Percentiles rank a stretch among this genome's conserved stretches.
Conservation (phyloP, 2,888 invertebrate genomes). For the Agrotis ipsilon region DNA sequence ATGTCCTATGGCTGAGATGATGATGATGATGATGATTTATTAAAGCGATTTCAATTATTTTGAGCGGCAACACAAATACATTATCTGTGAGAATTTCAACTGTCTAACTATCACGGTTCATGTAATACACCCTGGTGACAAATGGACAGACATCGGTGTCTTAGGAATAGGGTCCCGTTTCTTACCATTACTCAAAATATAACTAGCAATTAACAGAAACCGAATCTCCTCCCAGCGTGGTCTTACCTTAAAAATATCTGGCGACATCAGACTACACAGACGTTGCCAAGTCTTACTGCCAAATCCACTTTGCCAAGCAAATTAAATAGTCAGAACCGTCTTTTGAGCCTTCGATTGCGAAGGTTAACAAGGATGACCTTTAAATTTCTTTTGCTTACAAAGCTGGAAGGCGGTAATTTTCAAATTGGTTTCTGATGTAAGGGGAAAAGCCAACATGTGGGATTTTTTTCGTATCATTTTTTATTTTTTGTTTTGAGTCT, state of each 20-base stretch:
- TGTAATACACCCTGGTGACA: no score
- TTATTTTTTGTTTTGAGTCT: no score
- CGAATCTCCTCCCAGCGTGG: slow-evolving; percentile 1
- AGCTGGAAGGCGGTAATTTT: slow-evolving; percentile 5
- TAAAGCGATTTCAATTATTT: no score
- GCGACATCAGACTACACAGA: slow-evolving; percentile 19
- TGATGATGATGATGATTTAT: no score
- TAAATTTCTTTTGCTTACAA: background rate
- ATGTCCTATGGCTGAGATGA: no score
- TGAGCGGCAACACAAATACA: no score
- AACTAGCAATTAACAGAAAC: no score
- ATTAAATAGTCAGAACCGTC: slow-evolving; percentile 54
- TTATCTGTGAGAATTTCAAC: no score
- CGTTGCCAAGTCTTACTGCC: slow-evolving; percentile 49
- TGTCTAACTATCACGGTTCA: no score
- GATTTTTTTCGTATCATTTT: background rate
- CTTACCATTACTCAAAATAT: no score
- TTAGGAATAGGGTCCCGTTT: no score
- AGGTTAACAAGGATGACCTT: slow-evolving; percentile 24
- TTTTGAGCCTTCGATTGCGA: slow-evolving; percentile 31
- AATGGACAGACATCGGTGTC: no score
- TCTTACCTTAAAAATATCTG: slow-evolving; percentile 21
- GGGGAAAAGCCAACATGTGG: background rate
- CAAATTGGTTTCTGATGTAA: slow-evolving; percentile 24
- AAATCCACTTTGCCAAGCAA: slow-evolving; percentile 48